Evolutionary conservation across 2,888 invertebrate genomes (phyloP).

Genomic region (Plemyria rubiginata): DNA sequence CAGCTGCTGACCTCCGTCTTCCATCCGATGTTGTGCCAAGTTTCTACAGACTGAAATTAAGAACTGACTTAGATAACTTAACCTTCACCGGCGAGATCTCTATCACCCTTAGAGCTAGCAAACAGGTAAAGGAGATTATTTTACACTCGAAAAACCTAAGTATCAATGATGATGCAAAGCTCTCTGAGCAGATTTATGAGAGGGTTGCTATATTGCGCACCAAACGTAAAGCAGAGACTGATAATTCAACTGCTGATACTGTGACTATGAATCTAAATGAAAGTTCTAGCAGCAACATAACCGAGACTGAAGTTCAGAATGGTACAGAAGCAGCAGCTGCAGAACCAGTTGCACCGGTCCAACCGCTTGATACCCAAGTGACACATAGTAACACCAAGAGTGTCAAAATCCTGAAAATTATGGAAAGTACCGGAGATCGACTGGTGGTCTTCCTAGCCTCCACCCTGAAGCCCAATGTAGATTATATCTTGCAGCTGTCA

Average conservation of each 20-base stretch:
- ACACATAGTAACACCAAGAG: constrained; percentile 69
- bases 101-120: constrained; percentile 75
- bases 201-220: constrained; percentile 57
- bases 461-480: constrained; percentile 71
- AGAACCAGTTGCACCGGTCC: constrained; percentile 31
- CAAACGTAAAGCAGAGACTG: constrained; percentile 53
- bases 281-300: constrained; percentile 31
- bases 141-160: constrained; percentile 81
- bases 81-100: constrained; percentile 73
- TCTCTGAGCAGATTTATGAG: constrained; percentile 78
- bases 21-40: constrained; percentile 80
- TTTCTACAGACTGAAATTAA: constrained; percentile 84
- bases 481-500: constrained; percentile 83
- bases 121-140: constrained; percentile 70
- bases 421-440: constrained; percentile 66
- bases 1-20: constrained; percentile 70
- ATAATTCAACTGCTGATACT: constrained; percentile 33
- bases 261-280: constrained; percentile 24
- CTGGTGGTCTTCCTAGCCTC: constrained; percentile 65
- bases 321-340: constrained; percentile 30
- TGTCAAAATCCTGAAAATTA: constrained; percentile 64
- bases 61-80: constrained; percentile 77
- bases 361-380: constrained; percentile 62
- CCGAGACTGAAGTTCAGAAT: constrained; percentile 25
- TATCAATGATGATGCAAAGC: constrained; percentile 64